Base-by-base conservation (phyloP, 2,113 vertebrate species). In the Panurus biarmicus region DNA sequence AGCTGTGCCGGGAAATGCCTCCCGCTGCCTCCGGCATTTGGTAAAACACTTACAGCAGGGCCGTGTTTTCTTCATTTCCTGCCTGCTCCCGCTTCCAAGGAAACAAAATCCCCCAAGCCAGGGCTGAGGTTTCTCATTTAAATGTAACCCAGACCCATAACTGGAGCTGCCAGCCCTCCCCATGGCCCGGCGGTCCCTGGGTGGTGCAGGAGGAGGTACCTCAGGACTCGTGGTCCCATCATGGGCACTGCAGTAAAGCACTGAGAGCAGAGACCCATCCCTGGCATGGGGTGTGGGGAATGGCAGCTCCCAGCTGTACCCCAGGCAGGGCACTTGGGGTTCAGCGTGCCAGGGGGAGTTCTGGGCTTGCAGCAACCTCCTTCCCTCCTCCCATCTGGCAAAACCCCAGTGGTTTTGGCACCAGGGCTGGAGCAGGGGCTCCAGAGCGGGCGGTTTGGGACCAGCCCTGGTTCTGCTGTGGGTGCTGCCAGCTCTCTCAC, bases 21-120 rank as follows among this genome's bases (percentile, higher is more conserved):
- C 95, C 95, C 1, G 18, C 93, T 87, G 95, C 96, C 94, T 94
- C 93, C 77, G 48, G 94, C 89, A 82, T 94, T 96, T 92, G 92
- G 45, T 93, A 40, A 94, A 90, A 58, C 53, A 72, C 96, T 97
- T 89, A 81, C 66, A 94, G 94, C 64, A 5, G 73, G 80, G 77
- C 80, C 3, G 61, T 48, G 23, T 87, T 89, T 66, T 76, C 89
- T 88, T 96, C 94, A 87, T 95, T 96, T 95, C 95, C 95, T 96
- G 96, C 92, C 87, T 82, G 89, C 74, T 94, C 80, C 77, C 0
- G 82, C 94, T 96, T 94, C 95, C 95, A 94, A 90, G 92, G 94
- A 93, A 92, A 95, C 94, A 74, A 74, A 90, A 90, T 86, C 86
- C 95, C 83, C 88, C 90, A 90, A 77, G 90, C 92, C 91, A 86